These are phyloP conservation scores for Sericinus montela DNA, from an alignment of 2,888 invertebrate genomes.

Conservation along the genomic window DNA sequence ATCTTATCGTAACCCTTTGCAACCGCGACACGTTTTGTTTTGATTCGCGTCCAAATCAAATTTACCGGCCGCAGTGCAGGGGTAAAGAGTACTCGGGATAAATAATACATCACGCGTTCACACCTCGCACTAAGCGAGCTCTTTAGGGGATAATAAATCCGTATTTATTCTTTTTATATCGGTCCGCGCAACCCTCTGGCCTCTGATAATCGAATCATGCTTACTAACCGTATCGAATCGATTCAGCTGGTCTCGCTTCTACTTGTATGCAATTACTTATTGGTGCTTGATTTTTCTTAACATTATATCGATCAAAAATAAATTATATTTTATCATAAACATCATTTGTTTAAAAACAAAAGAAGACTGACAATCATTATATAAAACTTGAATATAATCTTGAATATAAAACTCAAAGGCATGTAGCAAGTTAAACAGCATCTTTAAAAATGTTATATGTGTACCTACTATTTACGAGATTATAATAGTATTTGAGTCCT, in stretches of 20 bases:
- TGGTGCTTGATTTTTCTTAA: background rate
- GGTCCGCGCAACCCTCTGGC: conserved; percentile 55
- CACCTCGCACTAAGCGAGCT: conserved; percentile 68
- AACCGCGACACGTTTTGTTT: conserved; percentile 51
- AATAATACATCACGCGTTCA: conserved; percentile 73
- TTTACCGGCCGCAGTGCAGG: conserved; percentile 66
- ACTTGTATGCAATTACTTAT: conserved; percentile 1
- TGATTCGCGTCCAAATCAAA: conserved; percentile 62
- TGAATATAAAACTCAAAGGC: too few relatives aligned
- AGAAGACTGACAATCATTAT: too few relatives aligned
- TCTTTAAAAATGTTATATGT: too few relatives aligned
- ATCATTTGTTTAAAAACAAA: too few relatives aligned
- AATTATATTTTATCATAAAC: too few relatives aligned
- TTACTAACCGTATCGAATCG: conserved; percentile 64
- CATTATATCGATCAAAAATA: too few relatives aligned
- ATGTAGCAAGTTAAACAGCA: too few relatives aligned
- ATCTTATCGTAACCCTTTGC: conserved; percentile 34
- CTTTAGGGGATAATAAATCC: conserved; percentile 78
- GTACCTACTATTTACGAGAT: too few relatives aligned
- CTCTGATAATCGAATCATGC: conserved; percentile 64
- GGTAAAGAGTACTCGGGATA: conserved; percentile 46
- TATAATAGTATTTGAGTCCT: too few relatives aligned
- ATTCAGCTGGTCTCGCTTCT: conserved; percentile 34
- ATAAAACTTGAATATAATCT: too few relatives aligned
- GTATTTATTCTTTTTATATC: conserved; percentile 76